Evolutionary conservation across 2,888 invertebrate species (phyloP).

Genomic region (Cacoxenus indagator): DNA sequence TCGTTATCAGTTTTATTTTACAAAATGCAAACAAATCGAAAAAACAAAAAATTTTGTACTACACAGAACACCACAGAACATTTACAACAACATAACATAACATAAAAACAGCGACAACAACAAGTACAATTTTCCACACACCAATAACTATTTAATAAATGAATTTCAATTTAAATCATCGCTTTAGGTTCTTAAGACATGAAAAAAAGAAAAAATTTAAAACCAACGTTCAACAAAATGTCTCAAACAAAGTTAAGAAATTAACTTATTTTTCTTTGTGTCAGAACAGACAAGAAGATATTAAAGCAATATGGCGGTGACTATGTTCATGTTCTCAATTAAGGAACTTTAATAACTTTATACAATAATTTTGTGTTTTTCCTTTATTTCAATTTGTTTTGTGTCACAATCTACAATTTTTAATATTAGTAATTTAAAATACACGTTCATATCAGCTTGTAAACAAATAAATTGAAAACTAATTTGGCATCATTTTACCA

Average conservation of each 20-base stretch:
- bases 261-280: background rate
- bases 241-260: background rate
- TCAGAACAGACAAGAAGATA: conserved; percentile 47
- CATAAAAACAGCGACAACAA: background rate
- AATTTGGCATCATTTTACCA: too few species aligned
- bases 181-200: conserved; percentile 40
- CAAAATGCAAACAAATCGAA: background rate
- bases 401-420: background rate
- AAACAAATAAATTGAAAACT: conserved; percentile 10
- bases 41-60: conserved; percentile 17
- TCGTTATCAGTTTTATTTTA: conserved; percentile 8
- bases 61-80: background rate
- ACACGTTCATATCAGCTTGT: conserved; percentile 23
- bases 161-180: conserved; percentile 27
- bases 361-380: conserved; percentile 10
- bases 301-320: conserved; percentile 72
- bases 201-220: background rate
- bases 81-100: background rate
- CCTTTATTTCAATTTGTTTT: background rate
- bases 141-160: background rate
- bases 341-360: conserved; percentile 13
- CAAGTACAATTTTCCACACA: background rate
- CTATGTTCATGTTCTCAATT: conserved; percentile 50
- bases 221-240: background rate
- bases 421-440: background rate